Percentiles rank a stretch among this genome's conserved stretches.
phyloP scores from a whole-genome alignment of 2,888 invertebrate species.

The Eustalomyia histrio region DNA sequence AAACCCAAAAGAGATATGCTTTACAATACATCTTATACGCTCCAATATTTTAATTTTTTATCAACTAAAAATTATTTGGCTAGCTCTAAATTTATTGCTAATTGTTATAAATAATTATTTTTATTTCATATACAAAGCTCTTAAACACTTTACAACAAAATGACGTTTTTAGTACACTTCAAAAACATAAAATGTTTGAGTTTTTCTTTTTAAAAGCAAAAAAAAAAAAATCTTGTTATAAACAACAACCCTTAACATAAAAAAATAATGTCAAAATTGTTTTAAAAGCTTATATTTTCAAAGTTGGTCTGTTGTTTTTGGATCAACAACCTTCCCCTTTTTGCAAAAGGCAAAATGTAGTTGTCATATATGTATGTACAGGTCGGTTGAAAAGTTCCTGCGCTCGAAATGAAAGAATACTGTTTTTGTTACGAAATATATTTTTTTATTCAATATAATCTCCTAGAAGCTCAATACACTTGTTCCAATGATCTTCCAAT shows the following conservation, averaged over 20 bases:
- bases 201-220: background rate
- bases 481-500: no score
- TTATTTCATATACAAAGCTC: background rate
- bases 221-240: background rate
- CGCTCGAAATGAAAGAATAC: no score
- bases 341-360: background rate
- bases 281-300: slow-evolving; percentile 31
- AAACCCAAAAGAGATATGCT: no score
- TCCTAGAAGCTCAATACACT: no score
- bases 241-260: slow-evolving; percentile 26
- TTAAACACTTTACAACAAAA: slow-evolving; percentile 1
- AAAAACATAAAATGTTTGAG: slow-evolving; percentile 4
- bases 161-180: background rate
- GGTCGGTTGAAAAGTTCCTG: no score
- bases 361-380: slow-evolving; percentile 38
- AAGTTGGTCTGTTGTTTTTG: background rate
- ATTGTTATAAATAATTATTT: background rate
- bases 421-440: no score
- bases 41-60: no score
- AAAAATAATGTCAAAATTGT: slow-evolving; percentile 19
- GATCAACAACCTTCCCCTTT: slow-evolving; percentile 20
- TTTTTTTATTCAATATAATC: no score
- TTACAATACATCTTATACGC: no score
- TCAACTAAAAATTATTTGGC: no score
- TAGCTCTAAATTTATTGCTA: no score